These are phyloP conservation scores for Pimpla rufipes DNA, from an alignment of 2,888 invertebrate species.

Conservation along the genomic window DNA sequence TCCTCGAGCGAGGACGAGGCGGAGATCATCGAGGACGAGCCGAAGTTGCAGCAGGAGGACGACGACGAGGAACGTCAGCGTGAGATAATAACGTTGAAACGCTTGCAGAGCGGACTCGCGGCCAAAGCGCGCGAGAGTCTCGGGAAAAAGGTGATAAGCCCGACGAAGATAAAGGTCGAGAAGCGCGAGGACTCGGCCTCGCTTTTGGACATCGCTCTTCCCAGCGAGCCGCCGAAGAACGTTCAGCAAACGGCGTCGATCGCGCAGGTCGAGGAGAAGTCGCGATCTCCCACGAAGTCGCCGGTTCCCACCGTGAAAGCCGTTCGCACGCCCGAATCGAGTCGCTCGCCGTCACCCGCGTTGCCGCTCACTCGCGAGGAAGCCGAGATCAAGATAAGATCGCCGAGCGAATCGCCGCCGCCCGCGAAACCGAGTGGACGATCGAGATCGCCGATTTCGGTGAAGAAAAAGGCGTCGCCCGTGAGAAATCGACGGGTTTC, in stretches of 20 bases:
- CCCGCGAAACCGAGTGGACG: slow-evolving; percentile 44
- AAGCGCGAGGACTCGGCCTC: slow-evolving; percentile 77
- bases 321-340: slow-evolving; percentile 73
- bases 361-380: slow-evolving; percentile 81
- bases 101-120: slow-evolving; percentile 88
- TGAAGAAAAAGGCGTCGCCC: slow-evolving; percentile 62
- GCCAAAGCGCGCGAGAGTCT: slow-evolving; percentile 91
- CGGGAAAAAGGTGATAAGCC: slow-evolving; percentile 86
- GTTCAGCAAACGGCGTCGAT: slow-evolving; percentile 54
- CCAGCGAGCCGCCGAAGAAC: slow-evolving; percentile 81
- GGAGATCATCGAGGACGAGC: slow-evolving; percentile 86
- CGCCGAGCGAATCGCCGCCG: slow-evolving; percentile 78
- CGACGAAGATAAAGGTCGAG: slow-evolving; percentile 79
- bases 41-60: slow-evolving; percentile 84
- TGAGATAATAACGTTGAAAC: slow-evolving; percentile 90
- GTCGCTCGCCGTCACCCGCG: slow-evolving; percentile 82
- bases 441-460: slow-evolving; percentile 69
- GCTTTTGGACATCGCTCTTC: slow-evolving; percentile 79
- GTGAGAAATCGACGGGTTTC: slow-evolving; percentile 68
- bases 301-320: slow-evolving; percentile 27
- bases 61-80: slow-evolving; percentile 89
- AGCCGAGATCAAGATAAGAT: slow-evolving; percentile 77
- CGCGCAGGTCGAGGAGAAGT: slow-evolving; percentile 17
- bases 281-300: slow-evolving; percentile 40
- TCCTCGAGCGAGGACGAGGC: slow-evolving; percentile 85